Evolutionary conservation across 2,797 vertebrate species (phyloP).

Genomic region (Lithobates sylvaticus): DNA sequence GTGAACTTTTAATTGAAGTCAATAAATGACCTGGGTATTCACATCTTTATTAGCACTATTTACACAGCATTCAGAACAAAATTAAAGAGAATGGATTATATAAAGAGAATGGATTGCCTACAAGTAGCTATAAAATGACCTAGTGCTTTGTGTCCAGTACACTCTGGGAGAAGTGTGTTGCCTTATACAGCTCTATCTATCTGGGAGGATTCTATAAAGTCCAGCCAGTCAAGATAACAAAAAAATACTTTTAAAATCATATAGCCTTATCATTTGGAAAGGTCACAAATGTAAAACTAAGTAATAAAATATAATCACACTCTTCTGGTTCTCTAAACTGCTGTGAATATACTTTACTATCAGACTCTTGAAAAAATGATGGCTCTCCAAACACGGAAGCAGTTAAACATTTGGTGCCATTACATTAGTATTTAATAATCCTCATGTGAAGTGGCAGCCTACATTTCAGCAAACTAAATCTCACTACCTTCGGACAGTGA

Average conservation of each 20-base stretch:
- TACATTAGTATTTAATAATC: constrained; percentile 32
- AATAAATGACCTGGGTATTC: too few relatives aligned
- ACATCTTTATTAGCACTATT: too few relatives aligned
- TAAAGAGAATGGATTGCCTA: too few relatives aligned
- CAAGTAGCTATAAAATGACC: too few relatives aligned
- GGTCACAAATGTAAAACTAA: not conserved
- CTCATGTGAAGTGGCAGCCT: constrained; percentile 38
- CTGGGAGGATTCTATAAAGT: too few relatives aligned
- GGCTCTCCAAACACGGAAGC: not conserved
- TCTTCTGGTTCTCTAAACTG: not conserved
- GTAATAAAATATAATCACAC: not conserved
- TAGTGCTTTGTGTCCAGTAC: too few relatives aligned
- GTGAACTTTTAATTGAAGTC: too few relatives aligned
- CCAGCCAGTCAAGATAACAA: too few relatives aligned
- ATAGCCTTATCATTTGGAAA: not conserved
- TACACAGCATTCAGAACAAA: too few relatives aligned
- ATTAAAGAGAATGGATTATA: too few relatives aligned
- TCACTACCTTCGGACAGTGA: constrained; percentile 28
- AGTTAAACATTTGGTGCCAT: constrained; percentile 33
- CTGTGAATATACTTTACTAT: not conserved
- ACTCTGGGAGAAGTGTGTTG: too few relatives aligned
- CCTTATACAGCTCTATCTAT: too few relatives aligned
- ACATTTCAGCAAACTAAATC: constrained; percentile 46
- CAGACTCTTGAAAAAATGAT: not conserved
- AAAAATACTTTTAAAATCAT: not conserved